phyloP scores from a whole-genome alignment of 1,140 invertebrate genomes.

The Drosophila burlai region DNA sequence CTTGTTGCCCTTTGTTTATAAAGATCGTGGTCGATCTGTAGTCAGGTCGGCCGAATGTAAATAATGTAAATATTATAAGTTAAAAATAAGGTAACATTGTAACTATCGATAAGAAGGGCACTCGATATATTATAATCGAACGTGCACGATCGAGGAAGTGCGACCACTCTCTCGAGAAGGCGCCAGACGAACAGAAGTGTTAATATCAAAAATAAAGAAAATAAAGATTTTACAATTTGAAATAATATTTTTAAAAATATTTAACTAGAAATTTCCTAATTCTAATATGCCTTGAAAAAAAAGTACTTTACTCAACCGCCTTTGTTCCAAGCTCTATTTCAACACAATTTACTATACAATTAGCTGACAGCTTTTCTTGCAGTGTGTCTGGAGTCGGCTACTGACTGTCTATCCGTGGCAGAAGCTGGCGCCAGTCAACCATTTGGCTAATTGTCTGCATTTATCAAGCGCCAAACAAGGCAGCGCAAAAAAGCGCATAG shows the following conservation, averaged over 20 bases:
- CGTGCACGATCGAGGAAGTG: too few species aligned
- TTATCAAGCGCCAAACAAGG: slow-evolving; percentile 70
- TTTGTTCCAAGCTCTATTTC: not conserved
- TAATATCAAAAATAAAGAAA: too few species aligned
- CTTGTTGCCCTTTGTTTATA: too few species aligned
- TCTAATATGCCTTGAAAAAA: not conserved
- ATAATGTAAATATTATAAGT: too few species aligned
- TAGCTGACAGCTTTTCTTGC: slow-evolving; percentile 14
- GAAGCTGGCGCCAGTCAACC: slow-evolving; percentile 71
- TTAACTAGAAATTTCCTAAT: not conserved
- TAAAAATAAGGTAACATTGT: too few species aligned
- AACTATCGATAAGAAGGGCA: too few species aligned
- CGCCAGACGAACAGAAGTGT: too few species aligned
- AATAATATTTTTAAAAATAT: not conserved
- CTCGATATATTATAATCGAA: too few species aligned
- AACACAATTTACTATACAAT: not conserved
- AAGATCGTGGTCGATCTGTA: too few species aligned
- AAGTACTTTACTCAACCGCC: not conserved
- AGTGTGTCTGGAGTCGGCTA: slow-evolving; percentile 8
- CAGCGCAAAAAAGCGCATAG: slow-evolving; percentile 56
- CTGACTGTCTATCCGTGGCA: slow-evolving; percentile 46
- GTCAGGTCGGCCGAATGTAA: too few species aligned
- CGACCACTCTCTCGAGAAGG: too few species aligned
- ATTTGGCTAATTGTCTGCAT: slow-evolving; percentile 82
- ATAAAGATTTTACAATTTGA: too few species aligned